Evolutionary conservation across 2,113 vertebrate species (phyloP).

Genomic region (Mesitornis unicolor): DNA sequence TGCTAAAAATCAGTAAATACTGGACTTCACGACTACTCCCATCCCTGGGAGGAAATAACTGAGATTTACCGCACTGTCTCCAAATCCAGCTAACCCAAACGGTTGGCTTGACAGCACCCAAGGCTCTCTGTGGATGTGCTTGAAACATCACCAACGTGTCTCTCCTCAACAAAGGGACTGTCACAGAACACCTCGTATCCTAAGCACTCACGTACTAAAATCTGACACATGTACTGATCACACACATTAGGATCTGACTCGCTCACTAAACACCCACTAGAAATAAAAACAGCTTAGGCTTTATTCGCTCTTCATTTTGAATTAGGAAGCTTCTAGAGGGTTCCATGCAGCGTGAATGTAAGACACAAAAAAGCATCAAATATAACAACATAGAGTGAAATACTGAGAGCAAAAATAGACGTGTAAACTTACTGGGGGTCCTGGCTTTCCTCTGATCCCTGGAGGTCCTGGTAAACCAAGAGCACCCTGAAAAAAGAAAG

Average conservation of each 20-base stretch:
- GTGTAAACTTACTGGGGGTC: conserved; percentile 82
- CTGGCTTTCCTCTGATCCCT: conserved; percentile 89
- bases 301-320: neutral
- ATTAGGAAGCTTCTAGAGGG: neutral
- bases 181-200: neutral
- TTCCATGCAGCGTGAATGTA: neutral
- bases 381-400: neutral
- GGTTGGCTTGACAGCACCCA: neutral
- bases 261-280: neutral
- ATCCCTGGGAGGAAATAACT: neutral
- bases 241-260: neutral
- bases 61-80: neutral
- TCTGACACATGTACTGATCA: neutral
- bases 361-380: neutral
- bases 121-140: neutral
- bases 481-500: conserved; percentile 79
- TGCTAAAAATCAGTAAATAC: neutral
- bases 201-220: neutral
- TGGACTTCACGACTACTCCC: neutral
- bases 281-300: neutral
- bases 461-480: conserved; percentile 83
- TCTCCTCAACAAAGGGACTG: neutral
- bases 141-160: neutral
- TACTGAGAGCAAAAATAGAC: neutral
- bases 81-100: neutral